Percentiles rank a stretch among this genome's conserved stretches.
These are phyloP conservation scores for Drosophila peninsularis DNA, from an alignment of 2,888 invertebrate genomes.

Conservation along the genomic window DNA sequence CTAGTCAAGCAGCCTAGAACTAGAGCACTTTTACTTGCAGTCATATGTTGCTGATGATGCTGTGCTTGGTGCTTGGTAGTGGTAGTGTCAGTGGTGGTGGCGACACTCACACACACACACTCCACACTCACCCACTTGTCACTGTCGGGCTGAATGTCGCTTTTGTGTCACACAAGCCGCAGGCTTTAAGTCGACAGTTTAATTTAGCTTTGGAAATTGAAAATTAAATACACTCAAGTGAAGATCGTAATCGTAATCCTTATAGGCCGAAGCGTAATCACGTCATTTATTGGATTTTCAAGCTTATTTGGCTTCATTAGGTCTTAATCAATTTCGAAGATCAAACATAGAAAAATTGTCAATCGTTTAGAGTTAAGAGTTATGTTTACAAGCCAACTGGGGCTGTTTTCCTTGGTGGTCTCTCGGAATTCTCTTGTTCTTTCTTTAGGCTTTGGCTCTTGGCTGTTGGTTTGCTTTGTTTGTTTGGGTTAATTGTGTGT, in stretches of 20 bases:
- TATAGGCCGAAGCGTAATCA: slow-evolving; percentile 56
- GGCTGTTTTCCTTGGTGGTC: slow-evolving; percentile 63
- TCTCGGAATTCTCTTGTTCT: slow-evolving; percentile 2
- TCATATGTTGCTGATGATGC: slow-evolving; percentile 8
- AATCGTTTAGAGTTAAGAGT: slow-evolving; percentile 54
- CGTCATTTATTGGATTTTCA: slow-evolving; percentile 71
- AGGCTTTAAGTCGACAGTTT: slow-evolving; percentile 77
- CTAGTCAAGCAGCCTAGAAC: background rate
- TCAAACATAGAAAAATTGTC: slow-evolving; percentile 31
- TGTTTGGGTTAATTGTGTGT: slow-evolving; percentile 17
- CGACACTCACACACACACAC: slow-evolving; percentile 11
- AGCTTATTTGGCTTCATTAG: slow-evolving; percentile 81
- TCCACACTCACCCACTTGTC: slow-evolving; percentile 62
- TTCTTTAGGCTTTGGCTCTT: background rate
- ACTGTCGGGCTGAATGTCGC: slow-evolving; percentile 77
- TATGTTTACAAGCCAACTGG: slow-evolving; percentile 49
- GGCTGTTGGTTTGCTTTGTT: background rate
- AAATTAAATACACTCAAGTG: slow-evolving; percentile 48
- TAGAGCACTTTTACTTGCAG: background rate
- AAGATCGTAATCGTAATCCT: slow-evolving; percentile 64
- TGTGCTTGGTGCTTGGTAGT: slow-evolving; percentile 4
- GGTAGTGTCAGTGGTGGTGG: slow-evolving; percentile 38
- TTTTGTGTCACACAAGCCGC: slow-evolving; percentile 30
- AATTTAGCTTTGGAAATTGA: slow-evolving; percentile 69
- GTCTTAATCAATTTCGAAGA: slow-evolving; percentile 66